These are phyloP conservation scores for Neoascia interrupta DNA, from an alignment of 2,888 invertebrate species.

Conservation along the genomic window DNA sequence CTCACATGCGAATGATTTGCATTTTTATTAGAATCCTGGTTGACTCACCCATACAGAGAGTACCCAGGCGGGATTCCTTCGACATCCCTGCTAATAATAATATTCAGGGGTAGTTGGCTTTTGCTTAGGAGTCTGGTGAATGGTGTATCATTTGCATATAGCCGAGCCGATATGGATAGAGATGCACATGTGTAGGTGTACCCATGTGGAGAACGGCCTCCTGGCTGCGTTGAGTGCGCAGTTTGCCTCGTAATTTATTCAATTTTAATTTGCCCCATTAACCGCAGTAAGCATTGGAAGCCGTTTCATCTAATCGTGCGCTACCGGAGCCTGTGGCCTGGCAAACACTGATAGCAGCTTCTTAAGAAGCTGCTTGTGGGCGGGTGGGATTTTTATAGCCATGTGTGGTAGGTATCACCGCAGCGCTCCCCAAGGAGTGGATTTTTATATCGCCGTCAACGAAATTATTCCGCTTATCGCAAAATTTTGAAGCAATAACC, in stretches of 20 bases:
- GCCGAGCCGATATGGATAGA: no score
- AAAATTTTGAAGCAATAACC: conserved; percentile 20
- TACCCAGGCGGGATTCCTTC: no score
- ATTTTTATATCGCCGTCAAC: conserved; percentile 25
- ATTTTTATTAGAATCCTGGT: conserved; percentile 59
- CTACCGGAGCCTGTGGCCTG: conserved; percentile 23
- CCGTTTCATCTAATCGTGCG: conserved; percentile 36
- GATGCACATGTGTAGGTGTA: neutral
- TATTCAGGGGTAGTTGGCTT: no score
- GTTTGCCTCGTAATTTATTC: conserved; percentile 59
- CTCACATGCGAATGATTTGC: conserved; percentile 55
- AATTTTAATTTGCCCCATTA: conserved; percentile 67
- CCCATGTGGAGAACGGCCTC: neutral
- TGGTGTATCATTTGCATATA: conserved; percentile 51
- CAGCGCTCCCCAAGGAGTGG: neutral
- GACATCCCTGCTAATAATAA: no score
- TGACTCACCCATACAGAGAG: neutral
- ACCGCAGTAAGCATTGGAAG: conserved; percentile 43
- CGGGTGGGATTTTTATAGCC: conserved; percentile 17
- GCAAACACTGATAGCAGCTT: conserved; percentile 54
- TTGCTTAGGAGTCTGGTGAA: no score
- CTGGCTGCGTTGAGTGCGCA: conserved; percentile 56
- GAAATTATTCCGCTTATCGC: conserved; percentile 50
- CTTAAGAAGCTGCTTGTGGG: conserved; percentile 23
- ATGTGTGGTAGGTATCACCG: no score